phyloP scores from a whole-genome alignment of 2,113 vertebrate species.

The Esox niger region DNA sequence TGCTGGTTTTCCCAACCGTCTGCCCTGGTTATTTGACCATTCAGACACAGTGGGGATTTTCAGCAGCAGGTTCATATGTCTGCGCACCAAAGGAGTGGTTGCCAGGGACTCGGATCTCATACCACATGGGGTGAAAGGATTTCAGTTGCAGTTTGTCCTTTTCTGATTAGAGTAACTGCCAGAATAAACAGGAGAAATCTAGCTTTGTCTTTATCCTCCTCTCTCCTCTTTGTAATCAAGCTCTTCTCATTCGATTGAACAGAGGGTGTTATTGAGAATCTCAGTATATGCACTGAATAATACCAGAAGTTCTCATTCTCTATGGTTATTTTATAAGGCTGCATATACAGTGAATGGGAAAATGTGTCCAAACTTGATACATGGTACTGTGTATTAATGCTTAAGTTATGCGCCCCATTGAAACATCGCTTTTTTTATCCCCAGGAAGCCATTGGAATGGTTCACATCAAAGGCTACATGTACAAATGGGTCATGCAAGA shows the following conservation, averaged over 20 bases:
- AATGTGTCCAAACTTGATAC: too few species aligned
- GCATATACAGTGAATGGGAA: too few species aligned
- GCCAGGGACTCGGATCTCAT: slow-evolving; percentile 2
- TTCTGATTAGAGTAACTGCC: neutral
- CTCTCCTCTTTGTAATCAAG: neutral
- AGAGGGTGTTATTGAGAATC: neutral
- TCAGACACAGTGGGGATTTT: slow-evolving; percentile 8
- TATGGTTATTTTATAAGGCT: too few species aligned
- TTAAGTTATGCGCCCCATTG: neutral
- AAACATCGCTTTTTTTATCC: slow-evolving; percentile 22
- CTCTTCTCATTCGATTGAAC: neutral
- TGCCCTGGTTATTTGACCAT: neutral
- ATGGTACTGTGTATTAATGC: neutral
- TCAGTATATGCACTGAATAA: neutral
- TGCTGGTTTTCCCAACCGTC: slow-evolving; percentile 1
- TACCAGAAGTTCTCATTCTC: too few species aligned
- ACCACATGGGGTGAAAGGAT: neutral
- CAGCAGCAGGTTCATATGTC: slow-evolving; percentile 33
- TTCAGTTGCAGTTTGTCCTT: neutral
- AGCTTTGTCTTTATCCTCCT: neutral
- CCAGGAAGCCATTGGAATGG: slow-evolving; percentile 81
- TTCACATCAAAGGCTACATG: slow-evolving; percentile 84
- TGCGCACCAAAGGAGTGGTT: slow-evolving; percentile 16
- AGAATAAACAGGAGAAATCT: neutral
- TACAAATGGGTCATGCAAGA: slow-evolving; percentile 86